A percentile compares a stretch with the other conserved stretches of the same genome.
Evolutionary conservation across 2,797 vertebrate species (phyloP).

Genomic region (Ptychobarbus kaznakovi): DNA sequence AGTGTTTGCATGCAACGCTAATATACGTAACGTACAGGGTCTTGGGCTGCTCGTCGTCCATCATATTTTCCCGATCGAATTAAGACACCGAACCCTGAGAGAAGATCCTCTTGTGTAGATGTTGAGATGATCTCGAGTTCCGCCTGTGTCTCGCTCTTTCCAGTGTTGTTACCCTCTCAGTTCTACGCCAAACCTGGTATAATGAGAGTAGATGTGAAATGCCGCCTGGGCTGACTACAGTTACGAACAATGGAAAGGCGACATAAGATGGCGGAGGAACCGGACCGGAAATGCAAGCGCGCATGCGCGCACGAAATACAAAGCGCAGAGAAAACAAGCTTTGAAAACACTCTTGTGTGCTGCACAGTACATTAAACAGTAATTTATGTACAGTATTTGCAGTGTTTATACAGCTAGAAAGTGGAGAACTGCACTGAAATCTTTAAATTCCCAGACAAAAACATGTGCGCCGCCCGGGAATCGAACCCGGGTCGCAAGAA

Average conservation of each 20-base stretch:
- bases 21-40: slow-evolving; percentile 96
- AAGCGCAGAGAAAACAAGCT: neutral
- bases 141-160: slow-evolving; percentile 36
- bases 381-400: neutral
- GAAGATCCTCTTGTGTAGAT: slow-evolving; percentile 8
- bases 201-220: slow-evolving; percentile 52
- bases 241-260: slow-evolving; percentile 78
- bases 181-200: slow-evolving; percentile 32
- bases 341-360: neutral
- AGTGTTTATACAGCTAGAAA: no score
- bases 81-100: slow-evolving; percentile 45
- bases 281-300: slow-evolving; percentile 62
- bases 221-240: slow-evolving; percentile 69
- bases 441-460: neutral
- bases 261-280: slow-evolving; percentile 60
- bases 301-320: slow-evolving; percentile 53
- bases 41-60: slow-evolving; percentile 97
- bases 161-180: slow-evolving; percentile 59
- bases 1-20: neutral
- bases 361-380: neutral
- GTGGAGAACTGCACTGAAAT: rapidly evolving
- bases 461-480: slow-evolving; percentile 93
- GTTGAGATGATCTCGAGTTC: slow-evolving; percentile 18
- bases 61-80: slow-evolving; percentile 76
- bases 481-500: slow-evolving; percentile 99